Evolutionary conservation across 2,113 vertebrate genomes (phyloP), one percentile per base, ranked within the genome.

Genomic region (Melanerpes formicivorus): DNA sequence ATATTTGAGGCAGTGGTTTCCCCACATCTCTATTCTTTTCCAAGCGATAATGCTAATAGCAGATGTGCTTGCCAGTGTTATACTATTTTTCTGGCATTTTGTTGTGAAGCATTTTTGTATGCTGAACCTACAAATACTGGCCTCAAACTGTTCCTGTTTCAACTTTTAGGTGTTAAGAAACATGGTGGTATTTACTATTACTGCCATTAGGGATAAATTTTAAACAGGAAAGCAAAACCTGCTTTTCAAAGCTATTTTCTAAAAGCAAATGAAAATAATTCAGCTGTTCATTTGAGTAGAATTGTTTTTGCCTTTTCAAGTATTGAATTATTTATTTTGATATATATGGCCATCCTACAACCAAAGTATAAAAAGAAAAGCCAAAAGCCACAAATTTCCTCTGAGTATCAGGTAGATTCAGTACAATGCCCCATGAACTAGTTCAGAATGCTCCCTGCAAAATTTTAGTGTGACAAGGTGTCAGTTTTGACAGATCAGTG

Each of bases 401-500:
- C 58, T 93, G 58, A 23, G 8, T 92, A 86, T 93, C 88, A 91
- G 92, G 80, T 78, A 90, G 73, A 89, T 92, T 84, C 83, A 34
- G 8, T 87, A 67, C 70, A 94, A 90, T 93, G 85, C 84, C 92
- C 96, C 82, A 80, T 93, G 95, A 97, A 94, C 88, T 93, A 87
- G 91, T 96, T 97, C 95, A 93, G 93, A 96, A 96, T 97, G 96
- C 96, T 95, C 54, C 46, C 84, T 95, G 97, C 88, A 96, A 97
- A 97, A 96, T 96, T 91, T 86, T 80, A 88, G 54, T 95, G 96
- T 98, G 98, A 98, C 95, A 96, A 88, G 86, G 79, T 97, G 97
- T 97, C 97, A 96, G 76, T 88, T 95, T 82, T 97, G 97, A 97
- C 98, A 97, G 95, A 97, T 96, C 96, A 92, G 95, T 94, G 69